Conservation (phyloP, 2,113 vertebrate species). For the Sinosuthora webbiana region DNA sequence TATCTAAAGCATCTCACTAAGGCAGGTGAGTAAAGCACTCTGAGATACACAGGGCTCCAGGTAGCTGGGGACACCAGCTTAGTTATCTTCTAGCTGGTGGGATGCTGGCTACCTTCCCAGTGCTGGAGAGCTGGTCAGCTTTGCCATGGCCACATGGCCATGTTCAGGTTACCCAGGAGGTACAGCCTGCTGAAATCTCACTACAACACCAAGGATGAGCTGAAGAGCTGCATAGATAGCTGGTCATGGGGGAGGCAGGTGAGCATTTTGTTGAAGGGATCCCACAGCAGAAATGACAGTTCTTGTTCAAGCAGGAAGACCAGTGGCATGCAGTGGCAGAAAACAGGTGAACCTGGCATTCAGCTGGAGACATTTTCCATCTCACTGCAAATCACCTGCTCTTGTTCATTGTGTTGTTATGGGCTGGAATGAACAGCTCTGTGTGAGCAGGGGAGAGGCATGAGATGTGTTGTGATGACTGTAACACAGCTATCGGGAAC, state of each 20-base stretch:
- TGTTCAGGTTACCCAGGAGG: not conserved
- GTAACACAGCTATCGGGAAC: not conserved
- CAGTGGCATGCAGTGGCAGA: not conserved
- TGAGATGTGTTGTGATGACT: not conserved
- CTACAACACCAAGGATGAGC: fast-evolving
- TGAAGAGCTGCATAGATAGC: not conserved
- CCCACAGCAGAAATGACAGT: not conserved
- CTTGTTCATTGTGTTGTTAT: not conserved
- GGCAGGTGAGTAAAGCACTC: not conserved
- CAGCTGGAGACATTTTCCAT: not conserved
- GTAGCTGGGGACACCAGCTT: not conserved
- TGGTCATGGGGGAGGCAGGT: not conserved
- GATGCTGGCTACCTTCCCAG: not conserved
- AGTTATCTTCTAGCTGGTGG: not conserved
- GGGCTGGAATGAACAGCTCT: not conserved
- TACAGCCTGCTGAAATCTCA: not conserved
- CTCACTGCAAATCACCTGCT: not conserved
- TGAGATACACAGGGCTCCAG: fast-evolving
- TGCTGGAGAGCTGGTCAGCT: not conserved
- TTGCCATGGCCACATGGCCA: not conserved
- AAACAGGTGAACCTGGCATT: not conserved
- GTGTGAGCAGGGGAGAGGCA: not conserved
- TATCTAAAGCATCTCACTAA: not conserved
- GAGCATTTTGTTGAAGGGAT: not conserved
- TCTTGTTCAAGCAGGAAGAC: not conserved